Base-by-base conservation (phyloP, 2,888 invertebrate genomes). In the Hybos culiciformis region DNA sequence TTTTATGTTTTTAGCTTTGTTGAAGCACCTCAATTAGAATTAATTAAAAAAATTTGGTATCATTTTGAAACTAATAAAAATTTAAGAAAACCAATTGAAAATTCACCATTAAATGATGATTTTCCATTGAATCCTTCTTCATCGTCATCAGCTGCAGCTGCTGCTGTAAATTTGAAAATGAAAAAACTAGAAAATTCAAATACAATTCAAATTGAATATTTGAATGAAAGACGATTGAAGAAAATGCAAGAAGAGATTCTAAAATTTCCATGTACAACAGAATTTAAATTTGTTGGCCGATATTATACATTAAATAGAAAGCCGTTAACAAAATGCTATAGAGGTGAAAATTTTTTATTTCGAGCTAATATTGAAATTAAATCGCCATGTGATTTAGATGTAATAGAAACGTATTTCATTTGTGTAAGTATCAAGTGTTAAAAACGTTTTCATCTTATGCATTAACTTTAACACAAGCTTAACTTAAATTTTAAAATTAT, bases 381-480 rank as follows among this genome's bases (percentile, higher is more conserved):
- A 50, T 54, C 65, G n/a, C 48, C 52, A 29, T 55, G 58, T 26
- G 54, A 59, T 42, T 47, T 67, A 43, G 67, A 67, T 43, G 61
- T 67, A 42, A 50, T 67, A 46, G 66, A 67, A 44, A 63, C 61
- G 21, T 65, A 62, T 54, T 63, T 67, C 46, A 62, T 67, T 50
- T 63, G 63, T 56, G 66, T 66, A 60, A 61, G 66, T 58, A 43
- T 9, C n/a, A 12, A 17, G 29, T 15, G 9, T 33, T 18, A 42
- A 29, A 5, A 4, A 34, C 4, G 3, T 23, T 23, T 41, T n/a
- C n/a, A n/a, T n/a, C n/a, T n/a, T n/a, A n/a, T n/a, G 9, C 12
- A 12, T 26, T 26, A 11, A 9, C 12, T 3, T 17, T 9, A 34
- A 4, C 34, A 34, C 15, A n/a, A n/a, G 11, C 6, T 12, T 32